Base-by-base conservation (phyloP, 2,797 vertebrate species). In the Sebastes diaconus region DNA sequence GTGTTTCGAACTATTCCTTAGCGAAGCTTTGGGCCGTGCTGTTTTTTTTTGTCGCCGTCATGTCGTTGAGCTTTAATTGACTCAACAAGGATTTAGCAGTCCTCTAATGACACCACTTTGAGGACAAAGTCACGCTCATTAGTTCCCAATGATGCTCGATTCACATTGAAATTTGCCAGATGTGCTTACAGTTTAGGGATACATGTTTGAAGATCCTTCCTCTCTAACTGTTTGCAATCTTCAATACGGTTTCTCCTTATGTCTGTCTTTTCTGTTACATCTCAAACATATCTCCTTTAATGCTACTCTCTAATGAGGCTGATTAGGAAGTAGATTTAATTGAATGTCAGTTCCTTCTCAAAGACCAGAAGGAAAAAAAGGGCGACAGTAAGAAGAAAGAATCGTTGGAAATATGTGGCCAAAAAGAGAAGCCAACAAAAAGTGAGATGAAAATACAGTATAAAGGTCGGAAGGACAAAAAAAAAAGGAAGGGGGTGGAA, bases 61-160 rank as follows among this genome's bases (percentile, higher is more conserved):
- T 86, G 83, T 91, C 78, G 70, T 88, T 83, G 90, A 91, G 87
- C 90, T 92, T 91, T 93, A 94, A 91, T 93, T 93, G 92, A 87
- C 90, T 92, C 89, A 92, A 90, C 89, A 78, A 91, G 91, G 92
- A 93, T 90, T 92, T 90, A 77, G 65, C 89, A 68, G 77, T 84
- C 83, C 92, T 91, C 90, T 91, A 79, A 92, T 91, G 92, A 85
- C 88, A 80, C 85, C 85, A 83, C 88, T 90, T 88, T 88, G 84
- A 93, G 90, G 92, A 93, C 88, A 87, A 81, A 90, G 87, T 89
- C 87, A 90, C 75, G 84, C 90, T 93, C 86, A 83, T 93, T 93
- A 93, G 87, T 87, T 92, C 85, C 90, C 90, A 88, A 92, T 87
- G 90, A 92, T 85, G 86, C 90, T 87, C 79, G 20, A 86, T 86